Percentiles rank a stretch among this genome's conserved stretches.
These are phyloP conservation scores for Heteropelma amictum DNA, from an alignment of 2,888 invertebrate species.

Conservation along the genomic window DNA sequence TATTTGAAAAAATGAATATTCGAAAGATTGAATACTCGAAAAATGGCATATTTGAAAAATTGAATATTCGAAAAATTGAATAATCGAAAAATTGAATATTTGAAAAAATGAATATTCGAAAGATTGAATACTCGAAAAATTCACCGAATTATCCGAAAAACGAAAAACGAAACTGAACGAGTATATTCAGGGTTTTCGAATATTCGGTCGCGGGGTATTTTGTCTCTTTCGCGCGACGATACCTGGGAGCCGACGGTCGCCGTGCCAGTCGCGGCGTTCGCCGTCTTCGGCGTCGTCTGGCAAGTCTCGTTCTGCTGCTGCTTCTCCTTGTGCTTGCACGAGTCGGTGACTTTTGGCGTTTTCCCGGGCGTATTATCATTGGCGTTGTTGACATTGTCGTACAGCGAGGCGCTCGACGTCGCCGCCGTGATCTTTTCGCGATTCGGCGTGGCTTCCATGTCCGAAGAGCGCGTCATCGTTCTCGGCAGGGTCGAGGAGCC, in stretches of 20 bases:
- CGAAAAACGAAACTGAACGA: no score
- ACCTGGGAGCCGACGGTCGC: constrained; percentile 80
- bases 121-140: no score
- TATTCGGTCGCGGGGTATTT: no score
- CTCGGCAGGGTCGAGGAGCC: constrained; percentile 92
- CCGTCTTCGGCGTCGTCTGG: constrained; percentile 75
- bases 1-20: no score
- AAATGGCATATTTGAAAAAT: no score
- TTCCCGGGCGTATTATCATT: constrained; percentile 68
- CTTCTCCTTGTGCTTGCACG: constrained; percentile 77
- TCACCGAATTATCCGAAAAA: no score
- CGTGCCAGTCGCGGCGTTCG: constrained; percentile 74
- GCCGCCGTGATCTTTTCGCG: constrained; percentile 88
- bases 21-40: no score
- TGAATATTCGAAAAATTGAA: no score
- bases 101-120: no score
- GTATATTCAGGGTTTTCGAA: not conserved
- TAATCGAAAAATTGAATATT: no score
- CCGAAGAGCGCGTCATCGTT: constrained; percentile 84
- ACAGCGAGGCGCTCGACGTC: constrained; percentile 92
- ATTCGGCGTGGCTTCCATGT: constrained; percentile 81
- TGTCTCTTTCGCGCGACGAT: no score
- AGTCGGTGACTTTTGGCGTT: constrained; percentile 66
- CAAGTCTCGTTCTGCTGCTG: constrained; percentile 78
- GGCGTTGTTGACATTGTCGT: constrained; percentile 86